Evolutionary conservation across 30 jellyfish, hydroid and myxozoan genomes (phyloP).

Genomic region (Cassiopea andromeda): DNA sequence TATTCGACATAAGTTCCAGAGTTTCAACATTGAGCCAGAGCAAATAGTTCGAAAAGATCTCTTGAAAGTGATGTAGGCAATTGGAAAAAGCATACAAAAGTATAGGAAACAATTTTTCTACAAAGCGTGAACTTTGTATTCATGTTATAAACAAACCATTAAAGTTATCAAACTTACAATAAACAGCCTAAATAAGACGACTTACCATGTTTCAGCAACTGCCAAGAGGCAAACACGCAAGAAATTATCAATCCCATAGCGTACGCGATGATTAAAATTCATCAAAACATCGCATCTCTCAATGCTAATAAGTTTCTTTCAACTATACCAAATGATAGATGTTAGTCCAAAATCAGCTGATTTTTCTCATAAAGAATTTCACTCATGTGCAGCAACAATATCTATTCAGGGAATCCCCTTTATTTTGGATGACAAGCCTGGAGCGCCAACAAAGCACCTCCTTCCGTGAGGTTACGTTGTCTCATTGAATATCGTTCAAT

Average conservation of each 20-base stretch:
- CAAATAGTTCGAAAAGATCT: too few species aligned
- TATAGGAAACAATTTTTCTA: too few species aligned
- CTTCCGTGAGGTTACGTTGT: conserved; percentile 8
- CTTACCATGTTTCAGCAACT: conserved; percentile 40
- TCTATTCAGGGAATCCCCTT: conserved; percentile 71
- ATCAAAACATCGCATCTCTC: background rate
- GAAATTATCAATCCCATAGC: conserved; percentile 46
- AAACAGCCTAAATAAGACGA: background rate
- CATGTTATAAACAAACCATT: too few species aligned
- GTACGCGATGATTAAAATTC: background rate
- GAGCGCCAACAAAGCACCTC: conserved; percentile 38
- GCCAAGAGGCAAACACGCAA: conserved; percentile 28
- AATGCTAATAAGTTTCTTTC: background rate
- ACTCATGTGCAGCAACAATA: conserved; percentile 36
- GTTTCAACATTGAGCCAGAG: too few species aligned
- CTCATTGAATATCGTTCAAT: background rate
- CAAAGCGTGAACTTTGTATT: too few species aligned
- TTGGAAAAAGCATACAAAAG: too few species aligned
- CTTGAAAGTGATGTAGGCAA: too few species aligned
- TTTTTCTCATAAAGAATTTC: conserved; percentile 41
- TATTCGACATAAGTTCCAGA: too few species aligned
- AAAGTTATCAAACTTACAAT: too few species aligned
- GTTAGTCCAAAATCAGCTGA: conserved; percentile 59
- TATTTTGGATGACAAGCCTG: conserved; percentile 36
- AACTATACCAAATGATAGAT: background rate